Conservation (phyloP, 2,888 invertebrate species). For the Cantharis rufa region DNA sequence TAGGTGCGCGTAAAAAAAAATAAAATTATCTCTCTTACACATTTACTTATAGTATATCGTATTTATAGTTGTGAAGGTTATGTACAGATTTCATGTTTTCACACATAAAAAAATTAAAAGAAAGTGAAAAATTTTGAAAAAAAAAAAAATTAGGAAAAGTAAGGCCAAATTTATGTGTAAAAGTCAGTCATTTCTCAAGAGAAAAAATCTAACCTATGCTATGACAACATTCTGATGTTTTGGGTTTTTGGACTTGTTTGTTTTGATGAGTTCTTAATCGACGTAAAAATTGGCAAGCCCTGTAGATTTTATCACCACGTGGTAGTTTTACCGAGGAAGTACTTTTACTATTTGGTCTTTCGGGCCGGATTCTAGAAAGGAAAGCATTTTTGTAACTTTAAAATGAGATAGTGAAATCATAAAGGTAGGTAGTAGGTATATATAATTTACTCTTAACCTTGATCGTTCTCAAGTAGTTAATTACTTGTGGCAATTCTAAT, state of each 20-base stretch:
- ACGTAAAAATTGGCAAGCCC: no score
- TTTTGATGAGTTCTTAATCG: no score
- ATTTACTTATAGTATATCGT: not conserved
- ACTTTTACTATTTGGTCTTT: not conserved
- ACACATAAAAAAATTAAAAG: not conserved
- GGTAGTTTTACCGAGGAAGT: not conserved
- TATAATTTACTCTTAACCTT: constrained; percentile 14
- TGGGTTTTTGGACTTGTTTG: no score
- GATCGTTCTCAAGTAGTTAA: constrained; percentile 22
- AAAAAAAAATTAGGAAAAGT: not conserved
- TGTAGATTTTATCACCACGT: not conserved
- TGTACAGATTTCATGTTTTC: not conserved
- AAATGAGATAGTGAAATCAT: not conserved
- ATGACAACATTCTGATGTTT: no score
- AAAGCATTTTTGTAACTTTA: not conserved
- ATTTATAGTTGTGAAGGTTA: not conserved
- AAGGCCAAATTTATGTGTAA: no score
- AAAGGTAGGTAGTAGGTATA: not conserved
- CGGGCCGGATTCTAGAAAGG: not conserved
- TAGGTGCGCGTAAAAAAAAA: not conserved
- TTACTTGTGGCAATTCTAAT: constrained; percentile 13
- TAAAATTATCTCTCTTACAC: not conserved
- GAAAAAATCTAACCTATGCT: no score
- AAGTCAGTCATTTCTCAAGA: no score
- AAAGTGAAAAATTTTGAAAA: not conserved